These are phyloP conservation scores for Mercenaria mercenaria DNA, from an alignment of 1,140 invertebrate genomes.

Conservation along the genomic window DNA sequence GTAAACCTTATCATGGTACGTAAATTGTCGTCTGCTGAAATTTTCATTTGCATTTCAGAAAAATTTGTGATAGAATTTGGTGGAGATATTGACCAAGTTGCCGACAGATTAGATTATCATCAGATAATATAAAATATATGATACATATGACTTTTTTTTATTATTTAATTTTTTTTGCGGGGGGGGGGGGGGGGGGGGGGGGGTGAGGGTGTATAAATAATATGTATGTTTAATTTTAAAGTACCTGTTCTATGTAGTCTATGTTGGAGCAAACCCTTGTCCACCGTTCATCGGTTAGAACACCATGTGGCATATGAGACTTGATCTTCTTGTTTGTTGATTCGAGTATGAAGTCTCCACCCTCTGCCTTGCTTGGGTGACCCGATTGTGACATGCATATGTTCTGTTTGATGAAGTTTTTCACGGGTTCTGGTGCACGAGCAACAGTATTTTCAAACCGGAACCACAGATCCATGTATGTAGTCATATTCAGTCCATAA, in stretches of 20 bases:
- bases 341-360: not conserved
- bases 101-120: too few species aligned
- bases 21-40: too few species aligned
- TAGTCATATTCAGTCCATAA: not conserved
- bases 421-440: not conserved
- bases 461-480: not conserved
- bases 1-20: too few species aligned
- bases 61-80: too few species aligned
- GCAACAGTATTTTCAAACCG: not conserved
- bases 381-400: not conserved
- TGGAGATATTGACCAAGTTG: too few species aligned
- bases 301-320: not conserved
- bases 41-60: too few species aligned
- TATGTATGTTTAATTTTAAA: too few species aligned
- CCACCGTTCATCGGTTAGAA: not conserved
- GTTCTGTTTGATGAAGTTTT: not conserved
- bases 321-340: not conserved
- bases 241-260: not conserved
- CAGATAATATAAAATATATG: too few species aligned
- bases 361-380: not conserved
- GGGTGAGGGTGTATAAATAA: too few species aligned
- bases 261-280: not conserved
- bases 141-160: too few species aligned
- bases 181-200: too few species aligned
- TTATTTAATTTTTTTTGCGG: too few species aligned